Base-by-base conservation (phyloP, 2,888 invertebrate genomes). In the Temnothorax unifasciatus region DNA sequence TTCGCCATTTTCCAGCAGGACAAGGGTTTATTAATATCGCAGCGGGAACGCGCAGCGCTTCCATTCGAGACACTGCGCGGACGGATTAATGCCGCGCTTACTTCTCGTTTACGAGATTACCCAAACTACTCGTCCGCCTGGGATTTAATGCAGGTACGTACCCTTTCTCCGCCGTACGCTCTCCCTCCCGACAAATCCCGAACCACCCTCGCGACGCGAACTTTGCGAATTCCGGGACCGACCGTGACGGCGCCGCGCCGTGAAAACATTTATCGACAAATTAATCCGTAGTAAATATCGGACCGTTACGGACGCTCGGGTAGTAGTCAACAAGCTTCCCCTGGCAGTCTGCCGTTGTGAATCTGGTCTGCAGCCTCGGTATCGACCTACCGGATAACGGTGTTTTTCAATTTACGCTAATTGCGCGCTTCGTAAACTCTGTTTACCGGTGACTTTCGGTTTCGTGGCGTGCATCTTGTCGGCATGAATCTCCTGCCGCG, bases 101-200 rank as follows among this genome's bases (percentile, higher is more conserved):
- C 88, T 91, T 90, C 91, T 91, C 92, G 92, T 92, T 93, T 92
- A 91, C 90, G 89, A 90, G 91, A 92, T 93, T 93, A 93, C 86
- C 71, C 79, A 82, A 88, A 87, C 87, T 87, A 85, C 89, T 90
- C 90, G 89, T 83, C 85, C 87, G 89, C 82, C 79, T 88, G 87
- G 91, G 89, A 91, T 90, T 92, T 92, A 88, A 89, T 89, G 85
- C 89, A 88, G 86, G 90, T 89, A 89, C 64, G 87, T 87, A 87
- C 41, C 47, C 41, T 1, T 1, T 21, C 41, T 29, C 13, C 15
- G 18, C 29, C 18, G 4, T 29, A 44, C 13, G 13, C 11, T 52
- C 54, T 15, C 54, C 25, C 18, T 11, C 9, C 18, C 1, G 34
- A 13, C 44, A 68, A 41, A 21, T 52, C 11, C 38, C 52, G 68